Conservation (phyloP, 2,888 invertebrate genomes). For the Drosophila eohydei region DNA sequence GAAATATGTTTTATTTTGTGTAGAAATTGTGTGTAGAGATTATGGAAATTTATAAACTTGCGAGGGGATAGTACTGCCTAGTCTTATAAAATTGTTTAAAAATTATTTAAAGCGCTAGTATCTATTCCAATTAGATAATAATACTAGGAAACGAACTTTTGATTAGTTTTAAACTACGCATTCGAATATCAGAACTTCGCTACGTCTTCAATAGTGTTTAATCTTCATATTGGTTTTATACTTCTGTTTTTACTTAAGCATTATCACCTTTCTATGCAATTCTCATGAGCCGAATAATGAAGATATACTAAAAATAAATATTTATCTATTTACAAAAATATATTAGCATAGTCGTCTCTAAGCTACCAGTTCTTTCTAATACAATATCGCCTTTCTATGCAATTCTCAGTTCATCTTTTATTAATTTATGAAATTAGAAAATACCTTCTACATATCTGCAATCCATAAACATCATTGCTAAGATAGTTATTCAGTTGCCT, state of each 20-base stretch:
- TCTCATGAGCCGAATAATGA: background rate
- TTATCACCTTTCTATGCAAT: background rate
- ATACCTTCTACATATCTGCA: background rate
- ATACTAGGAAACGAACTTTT: background rate
- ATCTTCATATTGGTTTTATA: too few relatives aligned
- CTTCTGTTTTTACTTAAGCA: background rate
- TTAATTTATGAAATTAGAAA: background rate
- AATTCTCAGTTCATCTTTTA: background rate
- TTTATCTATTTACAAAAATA: background rate
- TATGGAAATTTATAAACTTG: conserved; percentile 3
- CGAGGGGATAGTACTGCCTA: background rate
- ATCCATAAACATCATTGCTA: background rate
- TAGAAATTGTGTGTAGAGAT: background rate
- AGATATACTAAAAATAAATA: background rate
- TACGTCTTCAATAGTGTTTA: background rate
- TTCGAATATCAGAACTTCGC: background rate
- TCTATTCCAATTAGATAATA: background rate
- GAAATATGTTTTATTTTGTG: background rate
- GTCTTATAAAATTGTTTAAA: background rate
- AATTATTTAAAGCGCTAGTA: background rate
- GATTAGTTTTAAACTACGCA: background rate
- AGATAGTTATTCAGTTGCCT: background rate
- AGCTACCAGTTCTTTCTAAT: too few relatives aligned
- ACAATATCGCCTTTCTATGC: background rate
- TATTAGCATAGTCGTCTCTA: too few relatives aligned